Percentiles rank a stretch among this genome's conserved stretches.
phyloP scores from a whole-genome alignment of 2,797 vertebrate genomes.

The Anabas testudineus region DNA sequence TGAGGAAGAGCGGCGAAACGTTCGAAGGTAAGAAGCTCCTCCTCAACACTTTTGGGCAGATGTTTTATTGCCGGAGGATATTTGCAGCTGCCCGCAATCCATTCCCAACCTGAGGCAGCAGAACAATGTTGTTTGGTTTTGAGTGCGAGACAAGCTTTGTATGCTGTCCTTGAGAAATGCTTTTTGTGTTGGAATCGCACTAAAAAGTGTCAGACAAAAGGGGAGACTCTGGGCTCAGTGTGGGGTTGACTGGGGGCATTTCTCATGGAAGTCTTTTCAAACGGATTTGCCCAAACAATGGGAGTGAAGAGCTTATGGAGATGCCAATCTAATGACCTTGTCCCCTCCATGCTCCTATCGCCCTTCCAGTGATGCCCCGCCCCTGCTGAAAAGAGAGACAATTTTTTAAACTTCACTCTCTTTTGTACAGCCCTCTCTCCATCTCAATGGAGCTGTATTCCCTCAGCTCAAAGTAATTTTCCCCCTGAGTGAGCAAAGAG shows the following conservation, averaged over 20 bases:
- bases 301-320: conserved; percentile 76
- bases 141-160: conserved; percentile 74
- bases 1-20: conserved; percentile 89
- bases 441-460: conserved; percentile 75
- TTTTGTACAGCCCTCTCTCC: conserved; percentile 72
- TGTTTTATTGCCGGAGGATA: conserved; percentile 57
- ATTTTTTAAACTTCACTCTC: conserved; percentile 80
- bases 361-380: conserved; percentile 46
- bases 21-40: conserved; percentile 88
- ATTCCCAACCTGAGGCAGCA: conserved; percentile 65
- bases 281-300: conserved; percentile 70
- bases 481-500: conserved; percentile 74
- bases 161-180: conserved; percentile 69
- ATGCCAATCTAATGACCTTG: conserved; percentile 80
- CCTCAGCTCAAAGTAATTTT: conserved; percentile 75
- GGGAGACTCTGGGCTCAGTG: conserved; percentile 55
- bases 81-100: conserved; percentile 75
- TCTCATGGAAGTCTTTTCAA: conserved; percentile 72
- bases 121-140: conserved; percentile 77
- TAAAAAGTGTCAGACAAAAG: conserved; percentile 73
- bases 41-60: conserved; percentile 56
- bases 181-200: conserved; percentile 64
- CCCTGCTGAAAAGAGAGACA: conserved; percentile 60
- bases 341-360: conserved; percentile 70
- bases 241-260: conserved; percentile 69